Evolutionary conservation across 2,113 vertebrate genomes (phyloP).

Genomic region (Etheostoma spectabile): DNA sequence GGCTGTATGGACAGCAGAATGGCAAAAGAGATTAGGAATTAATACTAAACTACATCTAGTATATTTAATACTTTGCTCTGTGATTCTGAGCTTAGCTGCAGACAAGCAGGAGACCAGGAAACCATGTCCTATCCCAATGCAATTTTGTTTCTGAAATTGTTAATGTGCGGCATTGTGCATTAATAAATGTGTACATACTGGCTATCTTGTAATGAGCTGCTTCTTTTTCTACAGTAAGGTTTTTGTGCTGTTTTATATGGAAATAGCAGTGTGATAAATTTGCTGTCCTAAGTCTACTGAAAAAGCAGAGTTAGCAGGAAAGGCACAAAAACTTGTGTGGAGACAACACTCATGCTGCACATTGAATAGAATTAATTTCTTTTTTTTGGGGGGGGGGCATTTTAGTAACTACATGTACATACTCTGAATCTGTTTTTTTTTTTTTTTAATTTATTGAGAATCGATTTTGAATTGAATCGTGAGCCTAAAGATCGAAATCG

Average conservation of each 20-base stretch:
- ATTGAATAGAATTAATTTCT: too few species aligned
- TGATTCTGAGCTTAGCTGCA: background rate
- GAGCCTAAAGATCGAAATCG: too few species aligned
- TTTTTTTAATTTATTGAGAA: too few species aligned
- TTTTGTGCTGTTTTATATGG: background rate
- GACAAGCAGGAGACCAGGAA: background rate
- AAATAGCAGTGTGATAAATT: background rate
- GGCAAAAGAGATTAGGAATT: background rate
- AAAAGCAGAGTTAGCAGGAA: background rate
- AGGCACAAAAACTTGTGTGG: too few species aligned
- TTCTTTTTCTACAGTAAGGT: slow-evolving; percentile 15
- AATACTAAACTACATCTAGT: background rate
- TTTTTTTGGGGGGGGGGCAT: too few species aligned
- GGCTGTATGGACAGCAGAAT: background rate
- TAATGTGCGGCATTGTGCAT: slow-evolving; percentile 59
- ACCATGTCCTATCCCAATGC: background rate
- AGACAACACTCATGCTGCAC: too few species aligned
- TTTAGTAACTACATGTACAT: too few species aligned
- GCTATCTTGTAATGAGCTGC: background rate
- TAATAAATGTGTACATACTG: slow-evolving; percentile 75
- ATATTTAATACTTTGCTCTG: background rate
- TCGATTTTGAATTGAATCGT: too few species aligned
- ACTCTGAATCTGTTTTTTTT: too few species aligned
- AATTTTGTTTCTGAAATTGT: slow-evolving; percentile 23
- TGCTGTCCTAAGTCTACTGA: background rate